A percentile compares a stretch with the other conserved stretches of the same genome.
Evolutionary conservation across 1,140 invertebrate species (phyloP).

Genomic region (Campoletis sonorensis): DNA sequence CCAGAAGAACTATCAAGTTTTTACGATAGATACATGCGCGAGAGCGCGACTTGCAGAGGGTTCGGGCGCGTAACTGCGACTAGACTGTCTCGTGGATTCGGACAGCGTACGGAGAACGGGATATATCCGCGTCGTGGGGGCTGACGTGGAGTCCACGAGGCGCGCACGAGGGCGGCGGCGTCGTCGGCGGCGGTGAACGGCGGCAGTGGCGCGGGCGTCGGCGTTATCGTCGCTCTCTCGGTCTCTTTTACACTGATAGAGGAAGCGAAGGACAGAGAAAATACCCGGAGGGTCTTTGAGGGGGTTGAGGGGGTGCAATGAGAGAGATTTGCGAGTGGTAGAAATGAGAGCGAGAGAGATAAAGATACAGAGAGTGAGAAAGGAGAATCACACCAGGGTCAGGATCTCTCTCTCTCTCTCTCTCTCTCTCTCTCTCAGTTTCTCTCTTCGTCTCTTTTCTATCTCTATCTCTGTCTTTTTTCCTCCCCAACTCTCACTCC

Average conservation of each 20-base stretch:
- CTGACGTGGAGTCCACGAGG: conserved; percentile 65
- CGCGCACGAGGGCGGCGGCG: conserved; percentile 64
- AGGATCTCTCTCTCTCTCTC: conserved; percentile 14
- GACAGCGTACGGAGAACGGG: conserved; percentile 32
- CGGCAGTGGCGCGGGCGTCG: conserved; percentile 33
- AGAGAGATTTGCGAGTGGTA: conserved; percentile 23
- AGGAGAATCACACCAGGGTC: conserved; percentile 17
- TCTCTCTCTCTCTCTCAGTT: conserved; percentile 15
- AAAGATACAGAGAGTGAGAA: conserved; percentile 20
- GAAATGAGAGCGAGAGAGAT: too few species aligned
- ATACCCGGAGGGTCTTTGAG: not conserved
- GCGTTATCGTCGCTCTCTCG: not conserved
- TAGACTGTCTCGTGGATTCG: conserved; percentile 49
- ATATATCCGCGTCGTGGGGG: conserved; percentile 57
- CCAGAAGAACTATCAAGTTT: not conserved
- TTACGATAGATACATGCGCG: not conserved
- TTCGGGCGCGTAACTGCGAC: conserved; percentile 52
- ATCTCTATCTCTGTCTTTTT: not conserved
- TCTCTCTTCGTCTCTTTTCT: not conserved
- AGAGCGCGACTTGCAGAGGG: conserved; percentile 41
- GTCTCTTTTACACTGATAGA: not conserved
- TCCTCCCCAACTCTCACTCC: not conserved
- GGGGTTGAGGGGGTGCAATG: not conserved
- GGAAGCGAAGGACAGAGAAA: conserved; percentile 6
- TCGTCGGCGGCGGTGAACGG: conserved; percentile 37